phyloP scores from a whole-genome alignment of 2,888 invertebrate genomes.

The Parnassius mnemosyne region DNA sequence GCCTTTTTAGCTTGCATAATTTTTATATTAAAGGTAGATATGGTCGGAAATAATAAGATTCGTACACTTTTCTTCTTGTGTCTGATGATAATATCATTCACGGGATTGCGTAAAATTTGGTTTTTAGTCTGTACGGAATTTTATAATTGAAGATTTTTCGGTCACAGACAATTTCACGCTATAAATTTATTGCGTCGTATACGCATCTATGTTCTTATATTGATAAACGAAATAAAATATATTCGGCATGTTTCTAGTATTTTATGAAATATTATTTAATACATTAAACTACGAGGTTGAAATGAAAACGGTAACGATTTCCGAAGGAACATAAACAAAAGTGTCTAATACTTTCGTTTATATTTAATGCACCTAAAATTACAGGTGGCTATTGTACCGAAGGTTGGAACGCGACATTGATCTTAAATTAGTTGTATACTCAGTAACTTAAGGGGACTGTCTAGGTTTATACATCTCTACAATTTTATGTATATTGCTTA shows the following conservation, averaged over 20 bases:
- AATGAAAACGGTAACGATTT: no score
- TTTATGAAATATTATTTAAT: no score
- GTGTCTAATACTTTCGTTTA: no score
- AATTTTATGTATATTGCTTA: no score
- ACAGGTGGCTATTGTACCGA: no score
- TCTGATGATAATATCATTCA: constrained; percentile 16
- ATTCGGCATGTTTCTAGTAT: not conserved
- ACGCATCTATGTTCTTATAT: not conserved
- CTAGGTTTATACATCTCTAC: no score
- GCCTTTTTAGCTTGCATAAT: constrained; percentile 50
- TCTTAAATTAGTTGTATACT: no score
- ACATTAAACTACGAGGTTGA: no score
- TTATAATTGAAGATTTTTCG: not conserved
- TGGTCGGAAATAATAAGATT: constrained; percentile 29
- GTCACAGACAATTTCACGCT: not conserved
- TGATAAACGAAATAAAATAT: not conserved
- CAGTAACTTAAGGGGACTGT: no score
- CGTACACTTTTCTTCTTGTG: constrained; percentile 24
- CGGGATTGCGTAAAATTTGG: constrained; percentile 11
- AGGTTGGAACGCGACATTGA: no score
- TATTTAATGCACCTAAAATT: no score
- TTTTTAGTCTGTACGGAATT: not conserved
- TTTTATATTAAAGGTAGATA: constrained; percentile 46
- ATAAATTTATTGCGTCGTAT: not conserved
- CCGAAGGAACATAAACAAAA: no score